Percentiles rank a stretch among this genome's conserved stretches.
phyloP scores from a whole-genome alignment of 2,888 invertebrate genomes.

The Flexamia atlantica region DNA sequence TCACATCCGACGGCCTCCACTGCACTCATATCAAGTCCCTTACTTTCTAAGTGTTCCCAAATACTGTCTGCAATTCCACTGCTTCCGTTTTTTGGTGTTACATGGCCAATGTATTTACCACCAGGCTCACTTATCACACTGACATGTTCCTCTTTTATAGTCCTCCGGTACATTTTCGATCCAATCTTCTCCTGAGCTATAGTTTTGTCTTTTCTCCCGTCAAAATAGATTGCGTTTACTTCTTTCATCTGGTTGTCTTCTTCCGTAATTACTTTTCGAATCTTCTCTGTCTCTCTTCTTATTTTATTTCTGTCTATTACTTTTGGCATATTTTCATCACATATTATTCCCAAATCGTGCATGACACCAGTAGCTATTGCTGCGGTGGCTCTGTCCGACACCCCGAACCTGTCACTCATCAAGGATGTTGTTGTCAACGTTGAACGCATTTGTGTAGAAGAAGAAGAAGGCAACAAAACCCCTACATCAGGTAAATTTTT shows the following conservation, averaged over 20 bases:
- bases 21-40: not conserved
- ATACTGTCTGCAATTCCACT: too few relatives aligned
- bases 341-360: constrained; percentile 59
- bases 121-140: constrained; percentile 60
- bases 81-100: not conserved
- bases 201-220: constrained; percentile 60
- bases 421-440: constrained; percentile 45
- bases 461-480: not conserved
- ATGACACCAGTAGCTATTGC: constrained; percentile 55
- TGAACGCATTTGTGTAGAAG: constrained; percentile 51
- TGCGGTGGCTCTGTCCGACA: constrained; percentile 62
- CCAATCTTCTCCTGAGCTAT: constrained; percentile 53
- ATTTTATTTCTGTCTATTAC: constrained; percentile 60
- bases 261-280: not conserved
- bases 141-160: constrained; percentile 28
- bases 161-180: constrained; percentile 33
- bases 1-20: constrained; percentile 75
- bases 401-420: constrained; percentile 52
- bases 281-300: constrained; percentile 58
- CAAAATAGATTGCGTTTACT: constrained; percentile 59
- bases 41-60: too few relatives aligned
- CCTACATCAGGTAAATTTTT: not conserved
- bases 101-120: constrained; percentile 54
- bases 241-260: constrained; percentile 35
- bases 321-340: constrained; percentile 14